These are phyloP conservation scores for Ectemnius lituratus DNA, from an alignment of 2,888 invertebrate species.

Conservation along the genomic window DNA sequence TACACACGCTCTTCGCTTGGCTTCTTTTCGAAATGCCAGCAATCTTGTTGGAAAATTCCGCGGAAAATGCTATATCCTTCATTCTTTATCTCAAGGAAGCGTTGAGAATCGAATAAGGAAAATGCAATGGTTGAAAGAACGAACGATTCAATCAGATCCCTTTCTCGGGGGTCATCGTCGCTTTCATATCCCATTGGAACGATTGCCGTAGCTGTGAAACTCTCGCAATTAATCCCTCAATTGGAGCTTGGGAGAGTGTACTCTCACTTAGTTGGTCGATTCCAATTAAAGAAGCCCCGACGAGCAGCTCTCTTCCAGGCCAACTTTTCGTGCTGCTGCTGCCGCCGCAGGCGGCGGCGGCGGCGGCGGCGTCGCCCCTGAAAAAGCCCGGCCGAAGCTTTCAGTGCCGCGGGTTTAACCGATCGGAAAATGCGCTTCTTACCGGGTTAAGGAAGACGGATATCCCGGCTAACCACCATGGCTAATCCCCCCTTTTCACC, in stretches of 20 bases:
- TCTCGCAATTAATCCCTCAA: no score
- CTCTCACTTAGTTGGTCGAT: no score
- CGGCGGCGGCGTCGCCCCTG: constrained; percentile 51
- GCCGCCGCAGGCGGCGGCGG: not conserved
- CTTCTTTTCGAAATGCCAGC: constrained; percentile 14
- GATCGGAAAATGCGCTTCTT: constrained; percentile 72
- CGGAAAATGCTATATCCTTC: constrained; percentile 9
- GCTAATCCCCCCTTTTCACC: constrained; percentile 20
- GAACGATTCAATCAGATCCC: no score
- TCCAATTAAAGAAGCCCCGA: no score
- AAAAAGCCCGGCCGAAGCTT: constrained; percentile 66
- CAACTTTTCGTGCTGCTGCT: not conserved
- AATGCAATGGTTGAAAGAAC: no score
- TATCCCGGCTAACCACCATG: constrained; percentile 51
- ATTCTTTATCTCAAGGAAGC: not conserved
- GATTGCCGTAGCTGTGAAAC: no score
- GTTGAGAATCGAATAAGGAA: no score
- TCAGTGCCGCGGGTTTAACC: constrained; percentile 65
- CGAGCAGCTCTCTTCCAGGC: no score
- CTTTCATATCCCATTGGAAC: no score
- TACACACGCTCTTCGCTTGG: constrained; percentile 13
- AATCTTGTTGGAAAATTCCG: no score
- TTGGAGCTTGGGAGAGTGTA: no score
- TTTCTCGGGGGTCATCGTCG: no score
- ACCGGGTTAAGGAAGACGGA: constrained; percentile 65